A percentile compares a stretch with the other conserved stretches of the same genome.
phyloP scores from a whole-genome alignment of 2,888 invertebrate genomes.

The Miltochrista miniata region DNA sequence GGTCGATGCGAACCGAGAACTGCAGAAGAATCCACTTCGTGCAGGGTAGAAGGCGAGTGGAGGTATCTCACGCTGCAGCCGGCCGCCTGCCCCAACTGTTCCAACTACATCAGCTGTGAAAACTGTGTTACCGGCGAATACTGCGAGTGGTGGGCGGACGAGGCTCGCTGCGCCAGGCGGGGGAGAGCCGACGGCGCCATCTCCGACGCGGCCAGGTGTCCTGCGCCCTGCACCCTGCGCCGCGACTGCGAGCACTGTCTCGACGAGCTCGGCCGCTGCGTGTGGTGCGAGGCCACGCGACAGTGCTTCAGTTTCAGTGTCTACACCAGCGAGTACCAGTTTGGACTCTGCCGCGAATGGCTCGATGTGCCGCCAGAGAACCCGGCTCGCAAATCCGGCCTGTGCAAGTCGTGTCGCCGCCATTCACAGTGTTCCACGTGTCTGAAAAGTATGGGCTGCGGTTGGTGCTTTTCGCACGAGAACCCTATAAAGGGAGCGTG shows the following conservation, averaged over 20 bases:
- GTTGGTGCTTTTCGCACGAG: slow-evolving; percentile 95
- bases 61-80: slow-evolving; percentile 92
- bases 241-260: slow-evolving; percentile 92
- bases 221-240: slow-evolving; percentile 91
- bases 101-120: slow-evolving; percentile 94
- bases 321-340: slow-evolving; percentile 96
- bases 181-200: slow-evolving; percentile 89
- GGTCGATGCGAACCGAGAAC: slow-evolving; percentile 87
- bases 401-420: slow-evolving; percentile 91
- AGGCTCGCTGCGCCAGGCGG: slow-evolving; percentile 92
- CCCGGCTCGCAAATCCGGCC: slow-evolving; percentile 76
- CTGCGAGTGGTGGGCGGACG: slow-evolving; percentile 97
- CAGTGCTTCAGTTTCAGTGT: slow-evolving; percentile 98
- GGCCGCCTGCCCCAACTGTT: slow-evolving; percentile 93
- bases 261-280: slow-evolving; percentile 93
- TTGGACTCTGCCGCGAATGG: slow-evolving; percentile 97
- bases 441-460: slow-evolving; percentile 93
- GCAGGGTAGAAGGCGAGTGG: slow-evolving; percentile 85
- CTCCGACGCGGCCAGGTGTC: slow-evolving; percentile 86
- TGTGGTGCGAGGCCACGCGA: slow-evolving; percentile 97
- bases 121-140: slow-evolving; percentile 90
- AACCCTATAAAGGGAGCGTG: slow-evolving; percentile 95
- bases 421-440: slow-evolving; percentile 91
- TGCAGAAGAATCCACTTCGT: slow-evolving; percentile 86
- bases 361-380: slow-evolving; percentile 86